Base-by-base conservation (phyloP, 2,797 vertebrate species). In the Hyperoplus lanceolatus region DNA sequence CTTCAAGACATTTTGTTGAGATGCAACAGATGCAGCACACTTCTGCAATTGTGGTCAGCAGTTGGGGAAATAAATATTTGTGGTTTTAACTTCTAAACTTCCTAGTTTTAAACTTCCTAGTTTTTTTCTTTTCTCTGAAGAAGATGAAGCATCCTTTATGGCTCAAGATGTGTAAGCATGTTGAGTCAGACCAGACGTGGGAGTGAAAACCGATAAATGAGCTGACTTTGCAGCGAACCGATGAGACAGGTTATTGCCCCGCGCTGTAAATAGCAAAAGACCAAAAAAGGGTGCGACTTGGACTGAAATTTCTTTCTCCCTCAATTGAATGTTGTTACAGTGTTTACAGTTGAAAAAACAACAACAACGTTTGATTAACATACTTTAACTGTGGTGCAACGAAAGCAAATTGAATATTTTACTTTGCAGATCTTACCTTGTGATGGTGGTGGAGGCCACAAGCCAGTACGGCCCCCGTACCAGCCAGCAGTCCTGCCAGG, bases 401-500 rank as follows among this genome's bases (percentile, higher is more conserved):
- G 5, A 66, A 63, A 64, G 0, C 6, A 29, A 53, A 70, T 57
- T 7, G 54, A 75, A 38, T 15, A 56, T 4, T 29, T 36, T 3
- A 36, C 9, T 68, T 64, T 29, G 49, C 38, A 55, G 41, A 45
- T 53, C 5, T 43, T 3, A 5, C 62, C 36, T 29, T 6, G 11
- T 95, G 88, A 59, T 89, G 92, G 15, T 91, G 79, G 72, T 89
- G 75, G 45, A 95, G 83, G 41, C 92, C 85, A 53, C 94, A 95
- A 9, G 79, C 91, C 63, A 96, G 70, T 0, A 94, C 94, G 1
- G 89, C 92, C 1, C 95, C 95, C 0, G 93, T 90, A 36, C 96
- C 95, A 12, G 89, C 91, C 80, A 95, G 74, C 70, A 96, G 85
- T 39, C 95, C 95, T 1, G 92, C 93, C 63, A 94, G 43, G 3